phyloP scores from a whole-genome alignment of 2,888 invertebrate species.

The Augochlorella aurata region DNA sequence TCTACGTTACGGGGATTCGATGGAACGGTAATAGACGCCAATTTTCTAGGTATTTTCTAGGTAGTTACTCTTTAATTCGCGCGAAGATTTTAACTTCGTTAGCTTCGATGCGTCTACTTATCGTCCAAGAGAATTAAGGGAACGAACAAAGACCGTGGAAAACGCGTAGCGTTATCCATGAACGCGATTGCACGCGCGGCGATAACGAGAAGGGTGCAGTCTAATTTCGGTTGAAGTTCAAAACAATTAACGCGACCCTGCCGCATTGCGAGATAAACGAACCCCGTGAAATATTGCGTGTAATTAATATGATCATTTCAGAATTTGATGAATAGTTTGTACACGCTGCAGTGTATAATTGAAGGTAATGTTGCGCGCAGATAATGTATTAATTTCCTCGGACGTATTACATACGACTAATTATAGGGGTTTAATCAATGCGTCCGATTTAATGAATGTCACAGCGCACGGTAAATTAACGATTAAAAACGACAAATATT shows the following conservation, averaged over 20 bases:
- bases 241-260: not conserved
- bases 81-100: too few relatives aligned
- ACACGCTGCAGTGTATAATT: not conserved
- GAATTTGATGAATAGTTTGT: not conserved
- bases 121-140: not conserved
- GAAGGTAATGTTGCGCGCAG: not conserved
- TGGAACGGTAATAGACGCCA: too few relatives aligned
- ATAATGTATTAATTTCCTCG: not conserved
- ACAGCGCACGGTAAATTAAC: not conserved
- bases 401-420: not conserved
- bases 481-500: not conserved
- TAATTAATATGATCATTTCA: slow-evolving; percentile 1
- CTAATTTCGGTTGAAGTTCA: not conserved
- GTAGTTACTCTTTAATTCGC: too few relatives aligned
- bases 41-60: too few relatives aligned
- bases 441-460: not conserved
- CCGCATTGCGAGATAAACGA: not conserved
- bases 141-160: too few relatives aligned
- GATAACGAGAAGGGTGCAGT: not conserved
- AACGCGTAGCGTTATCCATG: too few relatives aligned
- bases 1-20: too few relatives aligned
- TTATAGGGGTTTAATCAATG: slow-evolving; percentile 10
- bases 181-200: too few relatives aligned
- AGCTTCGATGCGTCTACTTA: too few relatives aligned
- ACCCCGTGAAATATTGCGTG: not conserved